A percentile compares a stretch with the other conserved stretches of the same genome.
Evolutionary conservation across 2,797 vertebrate species (phyloP).

Genomic region (Poeciliopsis infans): DNA sequence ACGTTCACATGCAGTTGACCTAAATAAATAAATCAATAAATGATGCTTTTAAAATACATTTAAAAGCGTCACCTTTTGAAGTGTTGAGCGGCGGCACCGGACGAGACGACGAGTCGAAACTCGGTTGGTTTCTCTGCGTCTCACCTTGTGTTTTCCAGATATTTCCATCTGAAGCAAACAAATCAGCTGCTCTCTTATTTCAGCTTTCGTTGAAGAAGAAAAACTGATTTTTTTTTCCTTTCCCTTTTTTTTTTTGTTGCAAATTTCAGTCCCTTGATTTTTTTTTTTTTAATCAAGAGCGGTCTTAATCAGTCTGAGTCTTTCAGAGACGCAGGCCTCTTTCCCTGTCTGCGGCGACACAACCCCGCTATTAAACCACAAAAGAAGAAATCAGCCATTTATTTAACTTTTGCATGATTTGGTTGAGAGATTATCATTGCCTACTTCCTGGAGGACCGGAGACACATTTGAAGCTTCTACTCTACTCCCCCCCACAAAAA

Average conservation of each 20-base stretch:
- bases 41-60: not conserved
- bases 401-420: not conserved
- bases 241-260: not conserved
- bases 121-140: not conserved
- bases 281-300: not conserved
- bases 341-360: not conserved
- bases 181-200: not conserved
- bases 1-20: not conserved
- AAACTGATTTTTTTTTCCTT: not conserved
- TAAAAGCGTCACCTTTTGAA: not conserved
- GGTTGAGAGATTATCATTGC: not conserved
- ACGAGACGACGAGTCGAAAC: not conserved
- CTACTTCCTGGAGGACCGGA: not conserved
- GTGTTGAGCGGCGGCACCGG: no score
- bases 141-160: not conserved
- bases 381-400: constrained; percentile 4
- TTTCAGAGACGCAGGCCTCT: not conserved
- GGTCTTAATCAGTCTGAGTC: not conserved
- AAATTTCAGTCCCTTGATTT: not conserved
- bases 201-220: not conserved
- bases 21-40: no score
- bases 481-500: no score
- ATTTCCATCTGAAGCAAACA: not conserved
- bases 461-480: not conserved
- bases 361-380: not conserved